Evolutionary conservation across 1,140 invertebrate species (phyloP).

Genomic region (Pemphigus obesinymphae): DNA sequence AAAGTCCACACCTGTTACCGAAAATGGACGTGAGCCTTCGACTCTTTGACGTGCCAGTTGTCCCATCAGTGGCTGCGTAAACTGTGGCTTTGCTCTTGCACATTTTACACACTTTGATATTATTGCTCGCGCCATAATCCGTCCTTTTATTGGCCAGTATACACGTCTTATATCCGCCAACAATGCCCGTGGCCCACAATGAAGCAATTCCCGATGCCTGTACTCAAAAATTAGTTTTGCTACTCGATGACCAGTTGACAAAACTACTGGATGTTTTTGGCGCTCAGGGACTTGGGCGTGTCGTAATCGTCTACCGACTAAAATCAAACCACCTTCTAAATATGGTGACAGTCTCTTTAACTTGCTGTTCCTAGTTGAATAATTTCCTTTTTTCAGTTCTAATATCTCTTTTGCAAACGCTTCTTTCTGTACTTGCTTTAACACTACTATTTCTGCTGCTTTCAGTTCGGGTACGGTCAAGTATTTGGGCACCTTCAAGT

Average conservation of each 20-base stretch:
- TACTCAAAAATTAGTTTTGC: background rate
- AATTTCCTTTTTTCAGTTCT: too few relatives aligned
- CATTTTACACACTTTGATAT: background rate
- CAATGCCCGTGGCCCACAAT: background rate
- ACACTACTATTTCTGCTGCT: too few relatives aligned
- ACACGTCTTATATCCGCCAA: background rate
- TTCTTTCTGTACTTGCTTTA: too few relatives aligned
- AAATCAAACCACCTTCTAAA: slow-evolving; percentile 2
- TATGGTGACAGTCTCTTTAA: too few relatives aligned
- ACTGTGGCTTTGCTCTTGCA: background rate
- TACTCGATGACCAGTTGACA: slow-evolving; percentile 11
- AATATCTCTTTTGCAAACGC: too few relatives aligned
- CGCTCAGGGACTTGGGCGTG: background rate
- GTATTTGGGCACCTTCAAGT: too few relatives aligned
- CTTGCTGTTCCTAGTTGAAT: too few relatives aligned
- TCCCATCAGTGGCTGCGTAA: too few relatives aligned
- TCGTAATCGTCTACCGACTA: slow-evolving; percentile 31
- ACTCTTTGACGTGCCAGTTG: background rate
- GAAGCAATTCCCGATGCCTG: slow-evolving; percentile 32
- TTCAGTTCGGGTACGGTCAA: too few relatives aligned
- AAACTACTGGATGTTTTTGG: slow-evolving; percentile 19
- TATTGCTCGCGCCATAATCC: background rate
- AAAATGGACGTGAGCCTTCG: background rate
- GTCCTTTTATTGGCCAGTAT: too few relatives aligned
- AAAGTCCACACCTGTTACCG: slow-evolving; percentile 1